Evolutionary conservation across 1,140 invertebrate species (phyloP), one percentile per base, ranked within the genome.

Genomic region (Theocolax elegans): DNA sequence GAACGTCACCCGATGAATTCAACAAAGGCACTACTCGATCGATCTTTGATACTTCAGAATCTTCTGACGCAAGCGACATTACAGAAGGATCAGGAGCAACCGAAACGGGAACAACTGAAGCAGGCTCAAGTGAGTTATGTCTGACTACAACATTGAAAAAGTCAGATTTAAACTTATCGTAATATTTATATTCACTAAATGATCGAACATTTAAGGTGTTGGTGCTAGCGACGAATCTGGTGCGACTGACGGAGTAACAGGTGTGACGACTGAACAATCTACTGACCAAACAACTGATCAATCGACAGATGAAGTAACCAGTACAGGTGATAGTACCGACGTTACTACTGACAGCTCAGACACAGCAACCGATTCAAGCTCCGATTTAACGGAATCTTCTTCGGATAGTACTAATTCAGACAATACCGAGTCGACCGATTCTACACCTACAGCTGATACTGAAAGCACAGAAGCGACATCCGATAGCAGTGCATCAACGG

Each of bases 1-100:
- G 83, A 15, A 75, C 78, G 12, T 72, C 72, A 38, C 59, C 77
- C 7, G 81, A 81, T 17, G 76, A 75, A 38, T 53, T 64, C 6
- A 29, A 66, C 8, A 64, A 21, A 6, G 48, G 42, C 48, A 63
- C 63, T 3, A 72, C 69, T 10, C 64, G 65, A n/a, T 38, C 62
- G 19, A 54, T 59, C 40, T 42, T 35, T 7, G 62, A 49, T 31
- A 59, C 60, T 4, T 58, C 69, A 7, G 68, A 70, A 40, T 62
- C 68, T 21, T 54, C 67, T 17, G 67, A 49, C 17, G 23, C 27
- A n/a, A 62, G 35, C 27, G 67, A 38, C 27, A 17, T 27, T 15
- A 72, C 72, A 25, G 73, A 72, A 42, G 13, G 42, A 42, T 56
- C 62, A 6, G 65, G 13, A 59, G 17, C 62, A 38, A 40, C 64